A percentile compares a stretch with the other conserved stretches of the same genome.
Evolutionary conservation across 2,888 invertebrate species (phyloP).

Genomic region (Heliconius hortense): DNA sequence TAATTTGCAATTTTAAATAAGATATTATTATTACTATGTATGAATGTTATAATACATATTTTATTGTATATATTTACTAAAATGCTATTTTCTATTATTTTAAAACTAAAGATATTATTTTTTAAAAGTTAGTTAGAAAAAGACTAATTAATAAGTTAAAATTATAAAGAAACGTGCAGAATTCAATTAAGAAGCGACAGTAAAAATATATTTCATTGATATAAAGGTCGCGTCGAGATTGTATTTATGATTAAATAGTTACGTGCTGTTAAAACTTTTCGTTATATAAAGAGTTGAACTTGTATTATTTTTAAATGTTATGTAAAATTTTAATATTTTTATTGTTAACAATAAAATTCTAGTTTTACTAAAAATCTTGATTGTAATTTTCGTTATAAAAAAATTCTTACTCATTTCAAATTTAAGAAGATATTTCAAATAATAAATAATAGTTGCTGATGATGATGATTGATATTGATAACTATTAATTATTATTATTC

Average conservation of each 20-base stretch:
- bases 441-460: no score
- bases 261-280: conserved; percentile 3
- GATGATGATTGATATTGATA: no score
- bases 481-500: no score
- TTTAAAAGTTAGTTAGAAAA: background rate
- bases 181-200: conserved; percentile 18
- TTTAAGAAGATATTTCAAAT: no score
- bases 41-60: background rate
- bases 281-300: background rate
- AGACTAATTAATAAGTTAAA: conserved; percentile 2
- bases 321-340: background rate
- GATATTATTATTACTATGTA: background rate
- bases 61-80: background rate
- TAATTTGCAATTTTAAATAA: background rate
- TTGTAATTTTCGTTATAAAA: background rate
- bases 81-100: background rate
- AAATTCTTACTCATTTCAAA: background rate
- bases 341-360: background rate
- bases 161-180: background rate
- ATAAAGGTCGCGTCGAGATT: conserved; percentile 15
- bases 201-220: conserved; percentile 17
- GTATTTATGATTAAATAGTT: conserved; percentile 4
- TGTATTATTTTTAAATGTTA: conserved; percentile 6
- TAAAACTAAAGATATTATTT: no score
- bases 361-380: background rate